These are phyloP conservation scores for Telmatherina bonti DNA, from an alignment of 2,797 vertebrate species.

Conservation along the genomic window DNA sequence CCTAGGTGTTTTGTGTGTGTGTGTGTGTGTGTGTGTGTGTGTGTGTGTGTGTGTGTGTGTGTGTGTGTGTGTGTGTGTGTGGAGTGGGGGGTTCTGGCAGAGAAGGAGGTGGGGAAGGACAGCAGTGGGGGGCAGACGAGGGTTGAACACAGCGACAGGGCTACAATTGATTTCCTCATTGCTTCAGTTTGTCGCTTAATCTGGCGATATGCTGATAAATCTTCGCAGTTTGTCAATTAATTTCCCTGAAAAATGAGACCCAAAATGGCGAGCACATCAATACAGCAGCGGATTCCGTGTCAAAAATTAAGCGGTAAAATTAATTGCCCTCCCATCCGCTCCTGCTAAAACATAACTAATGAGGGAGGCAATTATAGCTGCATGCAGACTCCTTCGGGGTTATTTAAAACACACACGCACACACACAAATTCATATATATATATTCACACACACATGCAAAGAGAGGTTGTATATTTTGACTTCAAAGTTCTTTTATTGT, in stretches of 20 bases:
- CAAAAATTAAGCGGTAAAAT: conserved; percentile 87
- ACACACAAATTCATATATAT: conserved; percentile 33
- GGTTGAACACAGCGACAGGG: conserved; percentile 71
- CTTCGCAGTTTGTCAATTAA: conserved; percentile 86
- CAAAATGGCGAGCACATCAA: conserved; percentile 84
- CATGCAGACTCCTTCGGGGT: conserved; percentile 83
- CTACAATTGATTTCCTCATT: conserved; percentile 87
- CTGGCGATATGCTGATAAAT: conserved; percentile 87
- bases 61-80: not conserved
- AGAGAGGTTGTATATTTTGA: conserved; percentile 77
- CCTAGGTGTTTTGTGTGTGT: conserved; percentile 31
- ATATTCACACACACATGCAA: conserved; percentile 54
- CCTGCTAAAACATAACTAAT: conserved; percentile 88
- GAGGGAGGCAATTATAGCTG: conserved; percentile 86
- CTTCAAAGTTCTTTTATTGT: conserved; percentile 77
- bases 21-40: not conserved
- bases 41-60: not conserved
- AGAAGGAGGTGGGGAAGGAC: not conserved
- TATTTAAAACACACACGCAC: conserved; percentile 80
- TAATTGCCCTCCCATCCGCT: conserved; percentile 86
- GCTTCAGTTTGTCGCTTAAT: conserved; percentile 87
- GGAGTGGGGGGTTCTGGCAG: not conserved
- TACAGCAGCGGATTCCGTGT: conserved; percentile 81
- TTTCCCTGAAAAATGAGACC: conserved; percentile 84
- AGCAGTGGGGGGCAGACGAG: conserved; percentile 23